A percentile compares a stretch with the other conserved stretches of the same genome.
These are phyloP conservation scores for Drosophila funebris DNA, from an alignment of 1,140 invertebrate species.

Conservation along the genomic window DNA sequence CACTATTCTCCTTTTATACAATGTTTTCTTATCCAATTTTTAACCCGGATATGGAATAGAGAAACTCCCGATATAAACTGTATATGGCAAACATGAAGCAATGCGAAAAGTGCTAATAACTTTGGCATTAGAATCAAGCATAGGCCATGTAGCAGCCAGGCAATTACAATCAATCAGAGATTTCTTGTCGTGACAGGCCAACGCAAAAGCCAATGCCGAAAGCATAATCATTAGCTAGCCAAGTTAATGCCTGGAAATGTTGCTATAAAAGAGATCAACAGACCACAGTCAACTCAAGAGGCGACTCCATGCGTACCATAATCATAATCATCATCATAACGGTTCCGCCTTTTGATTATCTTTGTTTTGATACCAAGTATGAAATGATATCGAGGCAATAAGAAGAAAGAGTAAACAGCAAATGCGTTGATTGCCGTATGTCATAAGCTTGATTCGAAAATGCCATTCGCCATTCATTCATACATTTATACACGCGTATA, in stretches of 20 bases:
- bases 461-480: slow-evolving; percentile 11
- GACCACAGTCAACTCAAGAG: background rate
- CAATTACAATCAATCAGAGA: slow-evolving; percentile 68
- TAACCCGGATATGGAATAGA: background rate
- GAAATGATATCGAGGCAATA: slow-evolving; percentile 15
- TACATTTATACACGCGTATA: no score
- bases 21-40: background rate
- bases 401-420: background rate
- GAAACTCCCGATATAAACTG: background rate
- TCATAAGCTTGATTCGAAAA: slow-evolving; percentile 37
- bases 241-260: slow-evolving; percentile 46
- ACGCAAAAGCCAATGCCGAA: no score
- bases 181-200: slow-evolving; percentile 37
- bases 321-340: slow-evolving; percentile 37
- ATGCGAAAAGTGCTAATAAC: slow-evolving; percentile 55
- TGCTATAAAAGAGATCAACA: slow-evolving; percentile 22
- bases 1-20: background rate
- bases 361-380: slow-evolving; percentile 13
- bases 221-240: slow-evolving; percentile 47
- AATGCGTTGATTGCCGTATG: slow-evolving; percentile 26
- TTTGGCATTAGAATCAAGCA: slow-evolving; percentile 43
- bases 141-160: slow-evolving; percentile 6
- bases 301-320: background rate
- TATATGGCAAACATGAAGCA: background rate
- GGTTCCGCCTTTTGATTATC: slow-evolving; percentile 50